These are phyloP conservation scores for Trisateles emortualis DNA, from an alignment of 2,888 invertebrate genomes.

Conservation along the genomic window DNA sequence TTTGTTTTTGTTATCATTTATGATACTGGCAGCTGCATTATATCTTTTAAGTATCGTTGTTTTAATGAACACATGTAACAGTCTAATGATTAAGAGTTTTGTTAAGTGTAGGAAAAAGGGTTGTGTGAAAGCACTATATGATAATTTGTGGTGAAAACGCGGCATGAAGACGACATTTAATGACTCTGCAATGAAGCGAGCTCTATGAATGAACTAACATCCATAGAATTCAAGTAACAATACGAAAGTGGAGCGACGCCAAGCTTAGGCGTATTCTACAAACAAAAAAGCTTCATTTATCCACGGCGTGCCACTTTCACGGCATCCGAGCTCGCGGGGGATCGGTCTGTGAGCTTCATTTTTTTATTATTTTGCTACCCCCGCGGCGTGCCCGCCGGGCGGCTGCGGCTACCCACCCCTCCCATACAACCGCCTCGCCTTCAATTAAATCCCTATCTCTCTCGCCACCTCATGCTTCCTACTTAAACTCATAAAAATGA, in stretches of 20 bases:
- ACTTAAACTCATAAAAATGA: slow-evolving; percentile 82
- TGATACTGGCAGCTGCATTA: not conserved
- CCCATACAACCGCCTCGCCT: slow-evolving; percentile 69
- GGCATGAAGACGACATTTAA: slow-evolving; percentile 66
- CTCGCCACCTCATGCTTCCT: slow-evolving; percentile 79
- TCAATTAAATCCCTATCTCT: slow-evolving; percentile 85
- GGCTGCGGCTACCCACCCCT: slow-evolving; percentile 67
- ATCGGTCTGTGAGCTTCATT: slow-evolving; percentile 74
- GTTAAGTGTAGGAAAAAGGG: not conserved
- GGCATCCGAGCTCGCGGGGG: slow-evolving; percentile 84
- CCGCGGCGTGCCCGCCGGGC: slow-evolving; percentile 61
- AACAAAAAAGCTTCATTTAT: slow-evolving; percentile 86
- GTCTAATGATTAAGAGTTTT: not conserved
- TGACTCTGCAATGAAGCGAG: slow-evolving; percentile 60
- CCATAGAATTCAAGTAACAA: slow-evolving; percentile 81
- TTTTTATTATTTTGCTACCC: slow-evolving; percentile 81
- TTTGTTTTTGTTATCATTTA: slow-evolving; percentile 27
- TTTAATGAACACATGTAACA: not conserved
- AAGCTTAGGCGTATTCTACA: slow-evolving; percentile 82
- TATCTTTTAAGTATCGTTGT: not conserved
- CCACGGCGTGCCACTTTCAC: slow-evolving; percentile 85
- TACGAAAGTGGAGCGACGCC: slow-evolving; percentile 80
- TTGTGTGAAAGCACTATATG: slow-evolving; percentile 31
- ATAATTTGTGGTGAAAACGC: slow-evolving; percentile 52
- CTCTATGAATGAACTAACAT: slow-evolving; percentile 78